These are phyloP conservation scores for Drosophila arizonae DNA, from an alignment of 1,140 invertebrate genomes.

Conservation along the genomic window DNA sequence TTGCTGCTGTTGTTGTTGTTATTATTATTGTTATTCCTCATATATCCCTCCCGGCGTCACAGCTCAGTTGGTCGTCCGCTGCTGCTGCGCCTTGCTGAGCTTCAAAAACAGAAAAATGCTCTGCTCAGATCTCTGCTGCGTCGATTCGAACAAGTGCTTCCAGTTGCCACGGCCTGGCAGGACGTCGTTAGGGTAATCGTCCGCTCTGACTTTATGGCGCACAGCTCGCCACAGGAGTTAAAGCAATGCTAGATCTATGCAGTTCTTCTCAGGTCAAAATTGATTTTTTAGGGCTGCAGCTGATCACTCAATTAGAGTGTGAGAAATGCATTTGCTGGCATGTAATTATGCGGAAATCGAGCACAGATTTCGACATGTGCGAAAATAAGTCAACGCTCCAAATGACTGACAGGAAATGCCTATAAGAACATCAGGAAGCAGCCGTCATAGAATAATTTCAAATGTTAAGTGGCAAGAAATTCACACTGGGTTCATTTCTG, in stretches of 20 bases:
- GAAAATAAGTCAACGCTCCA: conserved; percentile 8
- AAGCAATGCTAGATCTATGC: not conserved
- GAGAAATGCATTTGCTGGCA: conserved; percentile 33
- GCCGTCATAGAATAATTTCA: not conserved
- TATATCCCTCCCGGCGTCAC: conserved; percentile 59
- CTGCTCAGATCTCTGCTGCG: not conserved
- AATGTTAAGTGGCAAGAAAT: not conserved
- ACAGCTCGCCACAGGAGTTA: conserved; percentile 34
- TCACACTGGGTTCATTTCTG: conserved; percentile 8
- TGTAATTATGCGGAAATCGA: conserved; percentile 63
- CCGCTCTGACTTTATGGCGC: conserved; percentile 43
- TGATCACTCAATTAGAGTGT: conserved; percentile 71
- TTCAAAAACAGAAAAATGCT: conserved; percentile 5
- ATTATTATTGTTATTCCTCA: conserved; percentile 33
- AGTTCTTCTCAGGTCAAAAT: conserved; percentile 1
- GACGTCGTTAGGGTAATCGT: conserved; percentile 35
- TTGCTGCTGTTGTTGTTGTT: too few relatives aligned
- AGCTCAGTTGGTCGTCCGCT: conserved; percentile 68
- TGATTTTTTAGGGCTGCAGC: conserved; percentile 10
- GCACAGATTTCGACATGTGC: conserved; percentile 29
- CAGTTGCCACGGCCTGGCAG: conserved; percentile 41
- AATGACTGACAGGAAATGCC: not conserved
- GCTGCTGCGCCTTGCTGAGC: conserved; percentile 58
- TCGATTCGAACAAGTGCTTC: conserved; percentile 46
- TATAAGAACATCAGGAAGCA: not conserved